Evolutionary conservation across 2,797 vertebrate genomes (phyloP).

Genomic region (Sandelia bainsii): DNA sequence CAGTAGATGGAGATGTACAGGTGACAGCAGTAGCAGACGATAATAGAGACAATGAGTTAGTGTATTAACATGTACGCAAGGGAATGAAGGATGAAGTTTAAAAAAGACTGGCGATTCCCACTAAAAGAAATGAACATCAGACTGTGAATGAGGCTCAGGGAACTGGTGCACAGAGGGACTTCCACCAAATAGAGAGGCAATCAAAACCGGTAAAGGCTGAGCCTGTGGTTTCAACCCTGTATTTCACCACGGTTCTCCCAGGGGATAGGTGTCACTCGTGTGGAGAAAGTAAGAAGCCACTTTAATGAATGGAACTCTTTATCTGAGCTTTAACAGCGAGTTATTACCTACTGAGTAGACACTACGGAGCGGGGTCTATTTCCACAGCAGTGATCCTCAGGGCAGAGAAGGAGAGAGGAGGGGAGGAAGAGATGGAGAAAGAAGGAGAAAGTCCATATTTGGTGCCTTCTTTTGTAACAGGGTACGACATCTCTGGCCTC

Average conservation of each 20-base stretch:
- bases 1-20: conserved; percentile 37
- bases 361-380: conserved; percentile 53
- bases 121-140: conserved; percentile 52
- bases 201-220: conserved; percentile 51
- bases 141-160: conserved; percentile 33
- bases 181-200: conserved; percentile 55
- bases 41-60: conserved; percentile 51
- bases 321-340: conserved; percentile 69
- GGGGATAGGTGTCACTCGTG: conserved; percentile 71
- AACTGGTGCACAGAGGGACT: conserved; percentile 25
- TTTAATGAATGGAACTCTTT: conserved; percentile 80
- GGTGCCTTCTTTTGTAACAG: conserved; percentile 72
- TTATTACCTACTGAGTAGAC: conserved; percentile 78
- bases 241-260: conserved; percentile 62
- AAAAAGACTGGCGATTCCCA: conserved; percentile 42
- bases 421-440: conserved; percentile 1
- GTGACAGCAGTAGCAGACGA: conserved; percentile 26
- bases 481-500: conserved; percentile 71
- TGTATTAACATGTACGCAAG: conserved; percentile 32
- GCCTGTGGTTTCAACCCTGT: conserved; percentile 55
- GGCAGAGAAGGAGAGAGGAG: conserved; percentile 10
- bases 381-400: conserved; percentile 55
- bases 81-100: conserved; percentile 22
- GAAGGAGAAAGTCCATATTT: conserved; percentile 52
- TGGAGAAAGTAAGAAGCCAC: conserved; percentile 67